These are phyloP conservation scores for Chamaetylas fuelleborni DNA, from an alignment of 2,113 vertebrate species.

Conservation along the genomic window DNA sequence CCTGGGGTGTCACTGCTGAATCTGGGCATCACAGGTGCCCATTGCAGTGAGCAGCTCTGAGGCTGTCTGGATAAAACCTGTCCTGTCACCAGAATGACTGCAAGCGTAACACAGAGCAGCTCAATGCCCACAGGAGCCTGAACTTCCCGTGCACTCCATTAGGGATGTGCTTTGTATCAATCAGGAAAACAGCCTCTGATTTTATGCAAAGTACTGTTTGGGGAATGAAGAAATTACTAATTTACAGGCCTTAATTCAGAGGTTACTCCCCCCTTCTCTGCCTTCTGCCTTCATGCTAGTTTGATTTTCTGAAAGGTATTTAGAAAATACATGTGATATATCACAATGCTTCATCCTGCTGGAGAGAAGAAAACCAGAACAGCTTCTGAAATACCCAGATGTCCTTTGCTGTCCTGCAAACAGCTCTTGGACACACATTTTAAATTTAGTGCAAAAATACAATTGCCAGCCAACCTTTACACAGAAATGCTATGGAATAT, in stretches of 20 bases:
- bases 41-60: accelerated
- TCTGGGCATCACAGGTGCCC: background rate
- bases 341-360: background rate
- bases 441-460: constrained; percentile 30
- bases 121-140: accelerated
- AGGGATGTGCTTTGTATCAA: background rate
- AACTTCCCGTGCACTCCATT: background rate
- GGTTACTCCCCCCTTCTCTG: background rate
- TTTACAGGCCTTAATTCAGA: background rate
- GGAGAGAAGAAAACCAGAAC: background rate
- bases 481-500: background rate
- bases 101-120: accelerated
- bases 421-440: background rate
- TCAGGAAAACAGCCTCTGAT: background rate
- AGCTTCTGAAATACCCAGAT: background rate
- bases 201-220: background rate
- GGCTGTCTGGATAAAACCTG: background rate
- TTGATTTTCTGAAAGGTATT: constrained; percentile 1
- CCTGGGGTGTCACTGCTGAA: background rate
- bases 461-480: constrained; percentile 9
- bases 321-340: background rate
- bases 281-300: background rate
- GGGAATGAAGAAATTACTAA: background rate
- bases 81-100: accelerated
- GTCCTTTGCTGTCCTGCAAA: background rate